These are phyloP conservation scores for Callaeas wilsoni DNA, from an alignment of 2,113 vertebrate species.

Conservation along the genomic window DNA sequence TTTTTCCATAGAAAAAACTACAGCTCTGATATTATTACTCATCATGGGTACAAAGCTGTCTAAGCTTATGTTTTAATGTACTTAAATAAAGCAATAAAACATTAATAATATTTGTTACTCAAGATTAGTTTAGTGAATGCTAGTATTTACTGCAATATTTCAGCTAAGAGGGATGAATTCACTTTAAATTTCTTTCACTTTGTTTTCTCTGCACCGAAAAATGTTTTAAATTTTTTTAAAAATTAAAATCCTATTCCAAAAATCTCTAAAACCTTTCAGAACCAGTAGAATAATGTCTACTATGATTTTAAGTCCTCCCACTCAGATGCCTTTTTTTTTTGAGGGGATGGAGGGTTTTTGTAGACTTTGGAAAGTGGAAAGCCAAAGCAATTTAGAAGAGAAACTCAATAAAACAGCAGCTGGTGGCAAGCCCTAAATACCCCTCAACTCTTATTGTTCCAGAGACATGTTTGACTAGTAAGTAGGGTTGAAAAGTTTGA, in stretches of 20 bases:
- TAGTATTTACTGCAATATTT: neutral
- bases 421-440: neutral
- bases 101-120: neutral
- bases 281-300: neutral
- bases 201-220: neutral
- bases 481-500: neutral
- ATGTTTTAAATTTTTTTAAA: neutral
- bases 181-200: neutral
- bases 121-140: neutral
- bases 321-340: neutral
- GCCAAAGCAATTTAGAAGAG: neutral
- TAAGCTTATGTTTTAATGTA: neutral
- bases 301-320: neutral
- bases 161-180: neutral
- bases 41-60: neutral
- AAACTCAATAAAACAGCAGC: neutral
- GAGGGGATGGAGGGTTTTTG: rapidly evolving
- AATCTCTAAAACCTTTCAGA: neutral
- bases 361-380: neutral
- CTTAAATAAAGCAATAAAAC: neutral
- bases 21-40: neutral
- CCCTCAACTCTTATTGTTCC: neutral
- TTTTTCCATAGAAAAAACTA: neutral
- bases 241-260: neutral
- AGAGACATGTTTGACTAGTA: neutral